Conservation (phyloP, 2,797 vertebrate species). For the Enoplosus armatus region DNA sequence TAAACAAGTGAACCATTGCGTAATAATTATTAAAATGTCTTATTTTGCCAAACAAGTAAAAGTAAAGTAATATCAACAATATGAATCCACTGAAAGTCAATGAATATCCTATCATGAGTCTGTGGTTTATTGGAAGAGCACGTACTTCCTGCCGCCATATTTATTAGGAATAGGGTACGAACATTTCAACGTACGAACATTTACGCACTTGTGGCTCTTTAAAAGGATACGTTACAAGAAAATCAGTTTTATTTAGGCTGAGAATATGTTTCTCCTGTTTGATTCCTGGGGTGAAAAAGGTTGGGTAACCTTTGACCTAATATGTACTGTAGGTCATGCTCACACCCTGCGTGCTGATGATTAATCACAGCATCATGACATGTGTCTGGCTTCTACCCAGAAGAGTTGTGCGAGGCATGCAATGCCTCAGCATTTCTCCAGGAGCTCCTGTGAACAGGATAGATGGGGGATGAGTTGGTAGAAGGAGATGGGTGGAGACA, state of each 20-base stretch:
- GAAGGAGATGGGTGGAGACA: conserved; percentile 71
- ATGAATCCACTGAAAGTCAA: not conserved
- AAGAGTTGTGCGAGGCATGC: conserved; percentile 74
- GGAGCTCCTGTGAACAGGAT: conserved; percentile 59
- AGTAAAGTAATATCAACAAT: not conserved
- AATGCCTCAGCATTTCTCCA: conserved; percentile 77
- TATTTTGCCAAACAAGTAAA: not conserved
- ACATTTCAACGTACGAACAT: not conserved
- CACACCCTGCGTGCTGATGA: conserved; percentile 66
- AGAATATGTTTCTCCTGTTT: conserved; percentile 17
- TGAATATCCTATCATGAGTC: not conserved
- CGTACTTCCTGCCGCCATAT: not conserved
- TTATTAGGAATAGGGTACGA: not conserved
- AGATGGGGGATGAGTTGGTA: conserved; percentile 28
- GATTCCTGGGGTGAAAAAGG: conserved; percentile 25
- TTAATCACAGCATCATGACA: conserved; percentile 76
- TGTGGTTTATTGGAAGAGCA: conserved; percentile 1
- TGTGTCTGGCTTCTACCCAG: conserved; percentile 71
- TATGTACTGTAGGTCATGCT: conserved; percentile 61
- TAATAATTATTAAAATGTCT: not conserved
- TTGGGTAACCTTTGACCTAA: conserved; percentile 59
- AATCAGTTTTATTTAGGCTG: conserved; percentile 12
- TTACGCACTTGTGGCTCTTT: not conserved
- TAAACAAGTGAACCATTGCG: not conserved
- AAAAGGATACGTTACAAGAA: conserved; percentile 9